A percentile compares a stretch with the other conserved stretches of the same genome.
These are phyloP conservation scores for Epinephelus cyanopodus DNA, from an alignment of 2,113 vertebrate species.

Conservation along the genomic window DNA sequence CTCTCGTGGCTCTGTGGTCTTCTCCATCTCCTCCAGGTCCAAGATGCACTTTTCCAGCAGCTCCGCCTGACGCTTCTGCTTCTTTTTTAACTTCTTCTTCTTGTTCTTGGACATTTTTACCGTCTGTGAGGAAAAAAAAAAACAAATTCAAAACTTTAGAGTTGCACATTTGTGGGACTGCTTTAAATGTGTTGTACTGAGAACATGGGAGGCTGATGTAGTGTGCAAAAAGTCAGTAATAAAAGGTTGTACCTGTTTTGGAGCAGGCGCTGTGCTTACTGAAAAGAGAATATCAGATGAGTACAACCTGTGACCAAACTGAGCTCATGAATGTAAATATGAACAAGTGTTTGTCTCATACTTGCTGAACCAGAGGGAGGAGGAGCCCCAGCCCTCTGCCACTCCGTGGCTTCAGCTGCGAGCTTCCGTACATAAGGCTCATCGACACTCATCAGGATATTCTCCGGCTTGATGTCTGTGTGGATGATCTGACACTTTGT, in stretches of 20 bases:
- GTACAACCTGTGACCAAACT: constrained; percentile 9
- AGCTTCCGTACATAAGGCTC: constrained; percentile 93
- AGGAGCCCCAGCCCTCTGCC: constrained; percentile 96
- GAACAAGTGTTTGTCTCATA: constrained; percentile 53
- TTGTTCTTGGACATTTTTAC: constrained; percentile 99
- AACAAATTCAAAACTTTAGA: neutral
- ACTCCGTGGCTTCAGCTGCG: constrained; percentile 96
- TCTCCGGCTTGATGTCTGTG: constrained; percentile 98
- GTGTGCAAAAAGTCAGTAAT: neutral
- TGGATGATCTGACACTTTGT: constrained; percentile 98
- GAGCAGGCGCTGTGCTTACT: constrained; percentile 98
- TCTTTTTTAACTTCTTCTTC: constrained; percentile 99
- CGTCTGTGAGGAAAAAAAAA: constrained; percentile 75
- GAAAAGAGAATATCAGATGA: constrained; percentile 70
- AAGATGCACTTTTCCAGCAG: constrained; percentile 95
- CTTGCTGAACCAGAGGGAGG: constrained; percentile 98
- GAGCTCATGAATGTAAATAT: constrained; percentile 7
- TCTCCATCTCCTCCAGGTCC: constrained; percentile 96
- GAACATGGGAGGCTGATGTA: neutral
- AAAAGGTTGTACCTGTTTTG: constrained; percentile 90
- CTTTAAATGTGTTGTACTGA: neutral
- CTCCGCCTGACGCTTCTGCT: constrained; percentile 97
- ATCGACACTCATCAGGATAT: constrained; percentile 95
- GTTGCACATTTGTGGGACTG: neutral
- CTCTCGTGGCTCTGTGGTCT: constrained; percentile 83